Evolutionary conservation across 2,888 invertebrate genomes (phyloP), one percentile per base, ranked within the genome.

Genomic region (Pandemis corylana): DNA sequence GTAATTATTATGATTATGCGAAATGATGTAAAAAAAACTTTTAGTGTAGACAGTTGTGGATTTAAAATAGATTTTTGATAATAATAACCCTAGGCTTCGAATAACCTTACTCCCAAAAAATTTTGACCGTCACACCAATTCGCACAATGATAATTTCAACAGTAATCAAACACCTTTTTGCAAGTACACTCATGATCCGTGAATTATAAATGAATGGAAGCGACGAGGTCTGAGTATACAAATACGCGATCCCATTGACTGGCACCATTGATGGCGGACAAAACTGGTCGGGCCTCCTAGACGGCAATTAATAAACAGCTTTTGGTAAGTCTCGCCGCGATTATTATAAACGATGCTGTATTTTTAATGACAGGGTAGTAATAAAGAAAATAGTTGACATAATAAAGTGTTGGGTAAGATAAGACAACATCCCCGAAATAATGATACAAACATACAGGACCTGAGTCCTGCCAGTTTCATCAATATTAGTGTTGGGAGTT

Each of bases 241-340:
- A 71, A 71, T 70, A 67, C 46, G 68, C 56, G 42, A 28, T 53
- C 63, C 56, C 70, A 71, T 75, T 75, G 75, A 71, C 53, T 44
- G 20, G 59, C 69, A 53, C 69, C 74, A 74, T 73, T 73, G 73
- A 73, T 69, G 46, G 44, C 63, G 70, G 63, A 28, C 62, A 68
- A 68, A 73, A 73, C 73, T 49, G 64, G 73, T 73, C 64, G 64
- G 20, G 44, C 13, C 73, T 64, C 13, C 68, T 68, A 73, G 73
- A 73, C 68, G 53, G 41, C 61, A 20, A 59, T 61, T 68, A 69
- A 69, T 73, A n/a, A 65, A 69, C 73, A 20, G 62, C 72, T 72
- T 72, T 72, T 28, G 64, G 64, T 64, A 69, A 69, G 49, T 59
- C 64, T 59, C 65, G 44, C 46, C 41, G 53, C 53, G 46, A 56